phyloP scores from a whole-genome alignment of 2,888 invertebrate genomes.

The Tribolium freemani region DNA sequence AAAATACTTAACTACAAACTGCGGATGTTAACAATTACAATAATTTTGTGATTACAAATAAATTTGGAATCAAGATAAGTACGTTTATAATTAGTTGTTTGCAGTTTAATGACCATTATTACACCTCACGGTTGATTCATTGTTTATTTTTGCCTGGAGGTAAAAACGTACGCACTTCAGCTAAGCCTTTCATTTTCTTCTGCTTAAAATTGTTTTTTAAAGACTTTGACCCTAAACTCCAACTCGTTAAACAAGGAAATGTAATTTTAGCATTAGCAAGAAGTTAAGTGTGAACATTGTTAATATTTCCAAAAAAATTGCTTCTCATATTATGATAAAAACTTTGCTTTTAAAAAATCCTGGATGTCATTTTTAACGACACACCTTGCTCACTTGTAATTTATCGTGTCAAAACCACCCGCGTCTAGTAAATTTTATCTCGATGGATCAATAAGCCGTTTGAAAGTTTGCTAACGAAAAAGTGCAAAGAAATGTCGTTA shows the following conservation, averaged over 20 bases:
- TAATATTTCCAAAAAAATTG: no score
- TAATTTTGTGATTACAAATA: not conserved
- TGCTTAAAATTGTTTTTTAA: not conserved
- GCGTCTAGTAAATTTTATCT: not conserved
- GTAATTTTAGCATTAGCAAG: not conserved
- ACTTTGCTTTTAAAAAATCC: not conserved
- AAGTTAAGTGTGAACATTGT: not conserved
- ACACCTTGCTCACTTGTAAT: slow-evolving; percentile 5
- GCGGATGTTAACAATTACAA: not conserved
- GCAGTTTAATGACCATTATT: not conserved
- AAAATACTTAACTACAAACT: not conserved
- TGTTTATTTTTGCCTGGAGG: not conserved
- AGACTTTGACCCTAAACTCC: not conserved
- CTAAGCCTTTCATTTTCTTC: not conserved
- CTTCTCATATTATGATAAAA: no score
- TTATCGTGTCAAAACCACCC: slow-evolving; percentile 1
- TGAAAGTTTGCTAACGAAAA: not conserved
- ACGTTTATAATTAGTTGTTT: not conserved
- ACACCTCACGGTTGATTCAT: not conserved
- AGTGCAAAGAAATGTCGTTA: not conserved
- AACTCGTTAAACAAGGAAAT: not conserved
- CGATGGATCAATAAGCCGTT: slow-evolving; percentile 4
- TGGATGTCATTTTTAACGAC: not conserved
- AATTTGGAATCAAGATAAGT: not conserved
- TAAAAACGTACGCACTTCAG: not conserved